These are phyloP conservation scores for Nephrotoma appendiculata DNA, from an alignment of 2,888 invertebrate genomes.

Conservation along the genomic window DNA sequence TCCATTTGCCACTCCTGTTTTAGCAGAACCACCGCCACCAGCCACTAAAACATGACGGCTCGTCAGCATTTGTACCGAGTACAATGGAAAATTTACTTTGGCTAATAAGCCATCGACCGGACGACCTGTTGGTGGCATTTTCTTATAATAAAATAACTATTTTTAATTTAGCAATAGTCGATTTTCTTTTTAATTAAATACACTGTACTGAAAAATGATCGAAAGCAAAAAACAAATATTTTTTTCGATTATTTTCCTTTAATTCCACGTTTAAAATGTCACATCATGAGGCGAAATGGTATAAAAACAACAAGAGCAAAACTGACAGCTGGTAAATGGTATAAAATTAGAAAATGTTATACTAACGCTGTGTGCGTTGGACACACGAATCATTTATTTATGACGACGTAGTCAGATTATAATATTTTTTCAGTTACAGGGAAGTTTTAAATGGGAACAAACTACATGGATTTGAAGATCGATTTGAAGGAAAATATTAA, in stretches of 20 bases:
- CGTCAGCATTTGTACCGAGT: slow-evolving; percentile 77
- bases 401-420: no score
- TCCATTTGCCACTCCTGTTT: slow-evolving; percentile 94
- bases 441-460: no score
- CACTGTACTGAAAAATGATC: background rate
- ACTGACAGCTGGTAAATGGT: background rate
- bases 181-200: background rate
- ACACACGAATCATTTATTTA: background rate
- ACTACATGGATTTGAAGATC: no score
- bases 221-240: background rate
- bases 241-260: background rate
- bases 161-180: background rate
- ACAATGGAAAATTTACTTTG: slow-evolving; percentile 85
- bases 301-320: background rate
- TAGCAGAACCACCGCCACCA: slow-evolving; percentile 93
- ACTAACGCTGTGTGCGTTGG: background rate
- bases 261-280: slow-evolving; percentile 11
- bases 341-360: background rate
- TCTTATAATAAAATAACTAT: slow-evolving; percentile 20
- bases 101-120: slow-evolving; percentile 61
- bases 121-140: slow-evolving; percentile 44
- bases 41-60: slow-evolving; percentile 90
- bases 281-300: background rate
- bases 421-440: no score
- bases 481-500: no score